These are phyloP conservation scores for Junco hyemalis DNA, from an alignment of 2,113 vertebrate genomes.

Conservation along the genomic window DNA sequence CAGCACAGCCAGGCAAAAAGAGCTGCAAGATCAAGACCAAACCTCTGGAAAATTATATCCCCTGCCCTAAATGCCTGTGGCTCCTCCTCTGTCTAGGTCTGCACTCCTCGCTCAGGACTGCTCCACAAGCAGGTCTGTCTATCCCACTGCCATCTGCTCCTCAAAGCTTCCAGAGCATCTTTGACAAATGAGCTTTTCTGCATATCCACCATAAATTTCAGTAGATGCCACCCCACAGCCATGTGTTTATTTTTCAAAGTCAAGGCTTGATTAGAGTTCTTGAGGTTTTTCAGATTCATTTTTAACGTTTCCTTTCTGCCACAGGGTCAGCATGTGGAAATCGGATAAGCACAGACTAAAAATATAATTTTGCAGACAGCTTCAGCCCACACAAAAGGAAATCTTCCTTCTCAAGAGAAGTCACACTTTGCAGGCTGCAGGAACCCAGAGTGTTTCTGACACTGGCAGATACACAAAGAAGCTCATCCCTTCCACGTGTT, in stretches of 20 bases:
- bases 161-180: not conserved
- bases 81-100: constrained; percentile 17
- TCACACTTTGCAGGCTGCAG: not conserved
- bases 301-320: constrained; percentile 22
- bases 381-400: constrained; percentile 60
- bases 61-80: constrained; percentile 43
- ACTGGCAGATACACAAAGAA: not conserved
- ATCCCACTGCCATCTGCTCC: constrained; percentile 33
- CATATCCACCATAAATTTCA: constrained; percentile 22
- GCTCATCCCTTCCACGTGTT: constrained; percentile 34
- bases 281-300: constrained; percentile 21
- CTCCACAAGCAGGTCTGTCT: not conserved
- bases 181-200: constrained; percentile 31
- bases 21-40: constrained; percentile 3
- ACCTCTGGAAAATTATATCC: constrained; percentile 65
- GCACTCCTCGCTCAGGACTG: not conserved
- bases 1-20: not conserved
- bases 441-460: not conserved
- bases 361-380: constrained; percentile 44
- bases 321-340: constrained; percentile 48
- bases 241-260: constrained; percentile 52
- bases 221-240: constrained; percentile 18
- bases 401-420: not conserved
- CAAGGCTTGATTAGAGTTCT: constrained; percentile 45
- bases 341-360: constrained; percentile 33